Evolutionary conservation across 2,113 vertebrate genomes (phyloP).

Genomic region (Vireo altiloquus): DNA sequence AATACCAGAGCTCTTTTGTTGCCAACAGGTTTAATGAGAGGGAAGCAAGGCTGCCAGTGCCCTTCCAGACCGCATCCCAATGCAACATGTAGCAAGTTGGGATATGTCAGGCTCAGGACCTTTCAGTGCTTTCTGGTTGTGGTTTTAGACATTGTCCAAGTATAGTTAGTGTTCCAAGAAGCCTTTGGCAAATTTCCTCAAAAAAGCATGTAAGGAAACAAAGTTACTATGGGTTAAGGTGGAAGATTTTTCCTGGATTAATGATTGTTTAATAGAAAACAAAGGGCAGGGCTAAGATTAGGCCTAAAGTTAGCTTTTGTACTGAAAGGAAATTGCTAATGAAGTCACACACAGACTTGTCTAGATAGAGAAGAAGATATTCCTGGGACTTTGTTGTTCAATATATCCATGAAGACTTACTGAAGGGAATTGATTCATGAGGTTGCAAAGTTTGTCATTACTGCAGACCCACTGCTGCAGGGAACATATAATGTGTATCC

Average conservation of each 20-base stretch:
- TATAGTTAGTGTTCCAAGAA: neutral
- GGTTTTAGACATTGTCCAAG: neutral
- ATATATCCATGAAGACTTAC: neutral
- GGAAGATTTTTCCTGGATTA: constrained; percentile 43
- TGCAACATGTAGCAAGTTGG: neutral
- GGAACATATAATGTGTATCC: neutral
- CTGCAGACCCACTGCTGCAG: neutral
- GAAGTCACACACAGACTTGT: neutral
- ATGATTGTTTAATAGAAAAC: constrained; percentile 46
- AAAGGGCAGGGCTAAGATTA: neutral
- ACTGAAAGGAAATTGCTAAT: neutral
- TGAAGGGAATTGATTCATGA: neutral
- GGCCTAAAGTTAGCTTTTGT: neutral
- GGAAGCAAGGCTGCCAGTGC: neutral
- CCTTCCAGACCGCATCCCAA: neutral
- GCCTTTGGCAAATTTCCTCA: neutral
- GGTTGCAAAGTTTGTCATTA: neutral
- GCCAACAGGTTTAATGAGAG: neutral
- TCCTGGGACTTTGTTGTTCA: neutral
- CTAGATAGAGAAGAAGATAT: neutral
- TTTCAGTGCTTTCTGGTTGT: neutral
- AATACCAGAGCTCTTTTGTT: neutral
- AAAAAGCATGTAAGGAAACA: neutral
- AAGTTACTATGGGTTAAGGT: neutral
- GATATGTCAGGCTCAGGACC: neutral